These are phyloP conservation scores for Catharus ustulatus DNA, from an alignment of 2,797 vertebrate species.

Conservation along the genomic window DNA sequence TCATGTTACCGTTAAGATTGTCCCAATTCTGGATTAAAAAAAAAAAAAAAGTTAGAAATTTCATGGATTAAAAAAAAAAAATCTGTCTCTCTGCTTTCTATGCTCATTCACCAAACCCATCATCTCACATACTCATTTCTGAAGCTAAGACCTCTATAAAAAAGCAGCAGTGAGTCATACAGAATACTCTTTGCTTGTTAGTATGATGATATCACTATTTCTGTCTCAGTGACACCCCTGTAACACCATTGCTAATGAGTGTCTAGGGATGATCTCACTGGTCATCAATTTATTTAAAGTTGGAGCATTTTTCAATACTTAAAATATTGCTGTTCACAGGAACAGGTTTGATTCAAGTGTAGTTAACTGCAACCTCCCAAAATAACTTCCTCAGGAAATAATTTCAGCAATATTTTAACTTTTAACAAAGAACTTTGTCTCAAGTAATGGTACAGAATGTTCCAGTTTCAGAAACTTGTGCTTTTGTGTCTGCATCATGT, in stretches of 20 bases:
- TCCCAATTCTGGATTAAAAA: not conserved
- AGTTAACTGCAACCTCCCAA: not conserved
- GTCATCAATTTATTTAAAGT: constrained; percentile 13
- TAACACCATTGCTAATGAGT: not conserved
- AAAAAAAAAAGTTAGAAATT: not conserved
- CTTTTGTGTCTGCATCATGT: not conserved
- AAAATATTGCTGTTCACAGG: constrained; percentile 10
- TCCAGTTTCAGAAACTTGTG: not conserved
- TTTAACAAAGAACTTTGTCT: not conserved
- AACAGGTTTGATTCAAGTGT: not conserved
- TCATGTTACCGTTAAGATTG: not conserved
- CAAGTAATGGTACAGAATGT: not conserved
- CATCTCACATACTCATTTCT: not conserved
- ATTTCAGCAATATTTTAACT: not conserved
- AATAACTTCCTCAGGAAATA: not conserved
- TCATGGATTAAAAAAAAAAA: not conserved
- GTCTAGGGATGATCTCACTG: constrained; percentile 7
- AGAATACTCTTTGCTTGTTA: not conserved
- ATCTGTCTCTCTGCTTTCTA: not conserved
- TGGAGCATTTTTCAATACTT: constrained; percentile 13
- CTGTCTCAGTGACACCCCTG: not conserved
- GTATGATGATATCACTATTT: not conserved
- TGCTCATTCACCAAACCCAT: not conserved
- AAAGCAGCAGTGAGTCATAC: not conserved
- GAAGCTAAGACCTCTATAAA: not conserved